Evolutionary conservation across 2,888 invertebrate genomes (phyloP).

Genomic region (Campoletis raptor): DNA sequence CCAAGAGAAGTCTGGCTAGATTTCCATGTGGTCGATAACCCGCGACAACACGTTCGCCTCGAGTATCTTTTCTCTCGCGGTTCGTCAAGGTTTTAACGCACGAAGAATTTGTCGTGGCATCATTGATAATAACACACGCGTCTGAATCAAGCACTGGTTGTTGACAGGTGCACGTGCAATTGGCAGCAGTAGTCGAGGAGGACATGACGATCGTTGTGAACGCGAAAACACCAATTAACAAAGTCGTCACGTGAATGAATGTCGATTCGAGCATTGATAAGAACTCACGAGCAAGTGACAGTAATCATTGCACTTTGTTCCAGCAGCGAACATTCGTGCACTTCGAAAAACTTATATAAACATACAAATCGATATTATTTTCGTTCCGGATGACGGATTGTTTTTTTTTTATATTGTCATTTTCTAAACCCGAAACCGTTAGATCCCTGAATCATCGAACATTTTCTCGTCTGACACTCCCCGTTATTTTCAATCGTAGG

Average conservation of each 20-base stretch:
- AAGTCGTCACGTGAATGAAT: slow-evolving; percentile 19
- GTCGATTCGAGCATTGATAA: slow-evolving; percentile 13
- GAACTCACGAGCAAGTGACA: slow-evolving; percentile 13
- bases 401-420: slow-evolving; percentile 9
- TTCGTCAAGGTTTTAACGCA: slow-evolving; percentile 64
- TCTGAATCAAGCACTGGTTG: slow-evolving; percentile 46
- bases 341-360: neutral
- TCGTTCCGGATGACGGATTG: neutral
- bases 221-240: slow-evolving; percentile 32
- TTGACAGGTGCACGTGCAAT: slow-evolving; percentile 65
- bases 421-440: slow-evolving; percentile 49
- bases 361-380: neutral
- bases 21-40: slow-evolving; percentile 89
- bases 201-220: slow-evolving; percentile 47
- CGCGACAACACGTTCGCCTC: slow-evolving; percentile 69
- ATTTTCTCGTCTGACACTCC: slow-evolving; percentile 11
- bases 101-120: slow-evolving; percentile 18
- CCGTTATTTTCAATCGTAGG: slow-evolving; percentile 38
- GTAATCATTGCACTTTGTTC: slow-evolving; percentile 52
- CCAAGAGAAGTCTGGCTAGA: slow-evolving; percentile 90
- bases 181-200: slow-evolving; percentile 49
- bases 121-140: slow-evolving; percentile 4
- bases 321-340: slow-evolving; percentile 38
- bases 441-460: slow-evolving; percentile 61
- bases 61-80: slow-evolving; percentile 64